phyloP scores from a whole-genome alignment of 2,113 vertebrate genomes.

The Hippoglossus stenolepis region DNA sequence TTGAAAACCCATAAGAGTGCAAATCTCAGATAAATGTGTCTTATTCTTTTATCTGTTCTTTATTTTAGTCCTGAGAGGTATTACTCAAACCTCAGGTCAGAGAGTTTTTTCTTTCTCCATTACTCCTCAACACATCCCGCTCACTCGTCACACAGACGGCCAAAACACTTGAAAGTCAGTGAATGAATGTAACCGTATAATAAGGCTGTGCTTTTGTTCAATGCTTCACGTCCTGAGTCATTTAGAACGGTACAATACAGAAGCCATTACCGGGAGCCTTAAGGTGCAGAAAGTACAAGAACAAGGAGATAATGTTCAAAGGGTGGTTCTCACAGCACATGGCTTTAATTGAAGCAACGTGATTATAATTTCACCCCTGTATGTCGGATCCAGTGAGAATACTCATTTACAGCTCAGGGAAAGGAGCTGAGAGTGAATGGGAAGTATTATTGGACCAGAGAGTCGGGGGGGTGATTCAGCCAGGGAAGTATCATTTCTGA shows the following conservation, averaged over 20 bases:
- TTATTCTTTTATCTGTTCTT: background rate
- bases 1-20: no score
- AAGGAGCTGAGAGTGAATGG: slow-evolving; percentile 1
- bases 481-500: background rate
- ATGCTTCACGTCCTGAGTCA: background rate
- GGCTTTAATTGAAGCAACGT: slow-evolving; percentile 53
- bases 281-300: slow-evolving; percentile 22
- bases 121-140: background rate
- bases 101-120: background rate
- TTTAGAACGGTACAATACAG: slow-evolving; percentile 6
- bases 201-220: background rate
- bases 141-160: background rate
- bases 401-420: slow-evolving; percentile 24
- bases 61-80: background rate
- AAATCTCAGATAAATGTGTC: background rate
- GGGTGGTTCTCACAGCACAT: slow-evolving; percentile 38
- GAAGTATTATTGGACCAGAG: slow-evolving; percentile 17
- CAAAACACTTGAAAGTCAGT: background rate
- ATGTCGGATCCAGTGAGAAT: slow-evolving; percentile 37
- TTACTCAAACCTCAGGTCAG: no score
- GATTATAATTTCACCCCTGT: slow-evolving; percentile 36
- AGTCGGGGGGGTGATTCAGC: background rate
- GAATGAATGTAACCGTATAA: background rate
- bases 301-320: slow-evolving; percentile 41
- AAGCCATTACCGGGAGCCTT: slow-evolving; percentile 7